phyloP scores from a whole-genome alignment of 2,113 vertebrate species.

The Donacobius atricapilla region DNA sequence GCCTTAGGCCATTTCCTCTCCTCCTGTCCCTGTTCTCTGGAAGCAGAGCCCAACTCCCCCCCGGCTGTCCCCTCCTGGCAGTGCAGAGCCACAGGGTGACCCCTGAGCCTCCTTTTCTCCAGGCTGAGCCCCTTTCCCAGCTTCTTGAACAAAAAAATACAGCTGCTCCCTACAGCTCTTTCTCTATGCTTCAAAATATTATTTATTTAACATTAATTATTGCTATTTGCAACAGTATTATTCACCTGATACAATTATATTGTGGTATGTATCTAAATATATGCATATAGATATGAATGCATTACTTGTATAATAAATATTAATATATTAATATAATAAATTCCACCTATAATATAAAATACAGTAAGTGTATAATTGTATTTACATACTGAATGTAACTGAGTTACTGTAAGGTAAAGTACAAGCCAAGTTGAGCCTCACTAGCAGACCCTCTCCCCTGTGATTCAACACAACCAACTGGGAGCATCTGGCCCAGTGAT shows the following conservation, averaged over 20 bases:
- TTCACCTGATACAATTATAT: not conserved
- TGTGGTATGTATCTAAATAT: not conserved
- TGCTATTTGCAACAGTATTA: not conserved
- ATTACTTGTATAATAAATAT: not conserved
- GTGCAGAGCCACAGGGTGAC: not conserved
- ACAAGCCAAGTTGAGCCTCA: not conserved
- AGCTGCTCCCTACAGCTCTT: not conserved
- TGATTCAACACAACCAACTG: not conserved
- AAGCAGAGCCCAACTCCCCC: not conserved
- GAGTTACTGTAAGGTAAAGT: not conserved
- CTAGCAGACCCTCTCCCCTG: not conserved
- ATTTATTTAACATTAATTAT: not conserved
- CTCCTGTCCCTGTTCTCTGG: not conserved
- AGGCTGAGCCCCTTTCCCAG: not conserved
- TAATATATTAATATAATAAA: not conserved
- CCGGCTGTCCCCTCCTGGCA: not conserved
- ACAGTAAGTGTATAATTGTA: not conserved
- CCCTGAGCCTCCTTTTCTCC: not conserved
- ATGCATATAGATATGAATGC: not conserved
- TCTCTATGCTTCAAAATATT: not conserved
- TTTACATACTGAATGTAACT: not conserved
- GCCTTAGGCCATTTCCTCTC: accelerated
- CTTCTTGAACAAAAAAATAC: not conserved
- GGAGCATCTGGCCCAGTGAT: accelerated
- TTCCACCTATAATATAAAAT: not conserved